Evolutionary conservation across 2,888 invertebrate species (phyloP), one percentile per base, ranked within the genome.

Genomic region (Stenolophus ochropezus): DNA sequence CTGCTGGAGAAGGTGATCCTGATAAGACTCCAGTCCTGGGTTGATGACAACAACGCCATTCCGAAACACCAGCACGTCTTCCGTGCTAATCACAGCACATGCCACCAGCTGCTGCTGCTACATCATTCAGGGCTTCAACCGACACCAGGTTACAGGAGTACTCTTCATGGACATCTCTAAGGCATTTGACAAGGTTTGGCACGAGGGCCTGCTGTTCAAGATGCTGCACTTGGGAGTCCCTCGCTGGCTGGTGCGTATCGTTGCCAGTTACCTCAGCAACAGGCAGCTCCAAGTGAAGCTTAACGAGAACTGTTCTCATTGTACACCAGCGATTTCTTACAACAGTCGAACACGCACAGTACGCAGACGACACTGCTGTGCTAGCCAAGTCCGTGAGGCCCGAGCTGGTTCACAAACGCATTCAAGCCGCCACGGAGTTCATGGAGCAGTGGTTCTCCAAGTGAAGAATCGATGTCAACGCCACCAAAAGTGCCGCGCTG

Each of bases 161-260:
- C 76, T 86, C 0, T 81, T 86, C 4, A 81, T 88, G 0, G 86
- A 87, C 65, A 82, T 86, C 1, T 85, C 85, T 49, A 84, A 85
- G 75, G 86, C 86, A 0, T 87, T 87, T 75, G 85, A 87, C 78
- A 83, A n/a, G n/a, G n/a, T n/a, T n/a, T n/a, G n/a, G n/a, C n/a
- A n/a, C n/a, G n/a, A n/a, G n/a, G n/a, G n/a, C 0, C 83, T 86
- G 1, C 33, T 85, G 6, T 73, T 76, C 74, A 85, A 84, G 82
- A 82, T 86, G 4, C 56, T 75, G 25, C 71, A 82, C 23, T 61
- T 42, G 20, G 76, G 82, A 14, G 76, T 84, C 49, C 84, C 85
- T 56, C 20, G 25, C 14, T 71, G 84, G 42, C 76, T 83, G 16
- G 81, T 85, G 0, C 80, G 84, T n/a, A n/a, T n/a, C n/a, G n/a